Conservation (phyloP, 1,140 invertebrate species). For the Drosophila azteca region DNA sequence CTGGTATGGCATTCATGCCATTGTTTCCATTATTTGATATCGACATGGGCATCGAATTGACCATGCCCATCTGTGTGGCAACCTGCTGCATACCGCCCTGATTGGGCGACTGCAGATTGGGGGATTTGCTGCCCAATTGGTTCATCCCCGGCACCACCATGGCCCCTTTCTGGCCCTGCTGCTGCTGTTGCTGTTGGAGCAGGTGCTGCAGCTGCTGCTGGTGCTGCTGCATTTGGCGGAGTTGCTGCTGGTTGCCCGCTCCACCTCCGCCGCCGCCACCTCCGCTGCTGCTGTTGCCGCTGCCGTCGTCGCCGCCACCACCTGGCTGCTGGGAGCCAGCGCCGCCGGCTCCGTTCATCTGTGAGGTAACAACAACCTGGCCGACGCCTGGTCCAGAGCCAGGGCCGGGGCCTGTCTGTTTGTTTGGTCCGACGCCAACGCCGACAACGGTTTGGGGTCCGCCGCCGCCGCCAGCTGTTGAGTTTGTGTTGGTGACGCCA, state of each 20-base stretch:
- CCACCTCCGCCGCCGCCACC: conserved; percentile 84
- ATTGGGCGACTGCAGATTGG: conserved; percentile 91
- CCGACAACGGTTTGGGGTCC: conserved; percentile 10
- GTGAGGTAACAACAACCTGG: conserved; percentile 85
- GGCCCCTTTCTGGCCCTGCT: conserved; percentile 87
- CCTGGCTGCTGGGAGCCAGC: conserved; percentile 84
- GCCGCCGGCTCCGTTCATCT: conserved; percentile 88
- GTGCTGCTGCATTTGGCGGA: conserved; percentile 85
- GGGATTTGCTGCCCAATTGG: conserved; percentile 90
- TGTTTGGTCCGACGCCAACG: conserved; percentile 81
- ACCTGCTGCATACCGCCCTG: conserved; percentile 86
- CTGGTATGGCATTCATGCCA: conserved; percentile 88
- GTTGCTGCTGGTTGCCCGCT: conserved; percentile 52
- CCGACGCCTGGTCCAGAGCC: conserved; percentile 84
- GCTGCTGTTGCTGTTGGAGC: conserved; percentile 67
- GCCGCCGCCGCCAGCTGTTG: conserved; percentile 82
- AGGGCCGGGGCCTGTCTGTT: conserved; percentile 91
- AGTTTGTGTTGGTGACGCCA: conserved; percentile 80
- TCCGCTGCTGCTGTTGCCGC: conserved; percentile 83
- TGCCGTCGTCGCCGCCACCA: conserved; percentile 82
- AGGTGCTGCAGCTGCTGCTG: conserved; percentile 82
- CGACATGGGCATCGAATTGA: conserved; percentile 86
- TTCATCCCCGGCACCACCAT: conserved; percentile 89
- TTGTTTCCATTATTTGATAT: conserved; percentile 87
- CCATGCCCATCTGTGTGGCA: conserved; percentile 85